Conservation (phyloP, 2,797 vertebrate genomes). For the Sebastes hubbsi region DNA sequence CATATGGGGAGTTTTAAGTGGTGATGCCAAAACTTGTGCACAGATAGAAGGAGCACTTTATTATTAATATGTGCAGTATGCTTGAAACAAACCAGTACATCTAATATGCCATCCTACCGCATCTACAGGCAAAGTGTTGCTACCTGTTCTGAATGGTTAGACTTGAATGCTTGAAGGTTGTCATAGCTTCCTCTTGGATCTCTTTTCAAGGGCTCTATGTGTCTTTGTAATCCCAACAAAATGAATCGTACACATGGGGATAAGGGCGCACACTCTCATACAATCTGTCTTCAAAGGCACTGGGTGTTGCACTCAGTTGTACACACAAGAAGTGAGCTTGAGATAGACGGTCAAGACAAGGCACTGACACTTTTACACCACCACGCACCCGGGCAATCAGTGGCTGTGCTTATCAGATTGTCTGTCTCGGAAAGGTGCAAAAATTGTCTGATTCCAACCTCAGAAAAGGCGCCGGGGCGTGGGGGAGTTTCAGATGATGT, state of each 20-base stretch:
- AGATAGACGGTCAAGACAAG: neutral
- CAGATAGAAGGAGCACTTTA: neutral
- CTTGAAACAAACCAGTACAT: neutral
- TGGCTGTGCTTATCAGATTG: neutral
- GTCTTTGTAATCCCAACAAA: neutral
- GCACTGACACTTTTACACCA: neutral
- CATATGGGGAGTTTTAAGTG: neutral
- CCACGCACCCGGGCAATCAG: neutral
- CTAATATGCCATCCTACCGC: neutral
- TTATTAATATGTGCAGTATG: neutral
- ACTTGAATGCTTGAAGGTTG: neutral
- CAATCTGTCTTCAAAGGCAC: neutral
- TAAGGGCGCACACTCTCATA: neutral
- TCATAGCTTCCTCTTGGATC: neutral
- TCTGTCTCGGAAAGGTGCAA: neutral
- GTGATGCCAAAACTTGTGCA: neutral
- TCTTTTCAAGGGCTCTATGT: neutral
- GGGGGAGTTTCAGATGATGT: neutral
- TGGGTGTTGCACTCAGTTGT: neutral
- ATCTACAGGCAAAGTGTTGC: neutral
- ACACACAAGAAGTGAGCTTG: neutral
- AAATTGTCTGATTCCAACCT: neutral
- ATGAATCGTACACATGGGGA: neutral
- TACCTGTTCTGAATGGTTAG: neutral
- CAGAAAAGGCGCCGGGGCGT: neutral